phyloP scores from a whole-genome alignment of 2,797 vertebrate species.

The Sebastolobus altivelis region DNA sequence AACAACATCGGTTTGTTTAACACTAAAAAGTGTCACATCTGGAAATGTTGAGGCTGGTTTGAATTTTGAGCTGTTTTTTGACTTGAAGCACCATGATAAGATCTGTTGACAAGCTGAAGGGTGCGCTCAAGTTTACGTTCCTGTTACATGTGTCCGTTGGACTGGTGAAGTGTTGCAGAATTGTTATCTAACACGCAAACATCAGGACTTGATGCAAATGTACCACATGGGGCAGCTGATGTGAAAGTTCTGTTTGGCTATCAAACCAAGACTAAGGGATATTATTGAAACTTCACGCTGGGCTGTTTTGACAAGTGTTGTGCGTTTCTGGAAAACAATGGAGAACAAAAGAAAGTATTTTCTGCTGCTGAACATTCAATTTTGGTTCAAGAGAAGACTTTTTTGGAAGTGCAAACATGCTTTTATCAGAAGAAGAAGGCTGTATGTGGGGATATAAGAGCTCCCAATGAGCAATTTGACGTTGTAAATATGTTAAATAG shows the following conservation, averaged over 20 bases:
- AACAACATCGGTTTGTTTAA: slow-evolving; percentile 7
- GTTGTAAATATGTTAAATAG: not conserved
- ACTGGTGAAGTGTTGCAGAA: not conserved
- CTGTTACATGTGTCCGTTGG: not conserved
- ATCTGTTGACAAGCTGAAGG: slow-evolving; percentile 15
- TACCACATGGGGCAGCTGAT: not conserved
- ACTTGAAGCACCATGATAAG: not conserved
- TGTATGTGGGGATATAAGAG: not conserved
- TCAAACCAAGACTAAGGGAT: not conserved
- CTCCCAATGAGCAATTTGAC: not conserved
- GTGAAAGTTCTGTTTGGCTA: not conserved
- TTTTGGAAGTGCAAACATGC: not conserved
- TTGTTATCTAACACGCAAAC: not conserved
- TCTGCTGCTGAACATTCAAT: not conserved
- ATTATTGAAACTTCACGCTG: not conserved
- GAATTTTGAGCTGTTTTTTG: not conserved
- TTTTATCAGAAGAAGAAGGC: not conserved
- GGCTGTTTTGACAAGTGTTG: not conserved
- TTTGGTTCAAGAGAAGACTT: not conserved
- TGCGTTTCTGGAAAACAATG: not conserved
- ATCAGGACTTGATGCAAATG: not conserved
- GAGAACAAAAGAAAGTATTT: not conserved
- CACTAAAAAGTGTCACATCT: slow-evolving; percentile 28
- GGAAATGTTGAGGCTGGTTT: slow-evolving; percentile 24
- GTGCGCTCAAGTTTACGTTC: not conserved